Evolutionary conservation across 2,888 invertebrate species (phyloP).

Genomic region (Deroplatys truncata): DNA sequence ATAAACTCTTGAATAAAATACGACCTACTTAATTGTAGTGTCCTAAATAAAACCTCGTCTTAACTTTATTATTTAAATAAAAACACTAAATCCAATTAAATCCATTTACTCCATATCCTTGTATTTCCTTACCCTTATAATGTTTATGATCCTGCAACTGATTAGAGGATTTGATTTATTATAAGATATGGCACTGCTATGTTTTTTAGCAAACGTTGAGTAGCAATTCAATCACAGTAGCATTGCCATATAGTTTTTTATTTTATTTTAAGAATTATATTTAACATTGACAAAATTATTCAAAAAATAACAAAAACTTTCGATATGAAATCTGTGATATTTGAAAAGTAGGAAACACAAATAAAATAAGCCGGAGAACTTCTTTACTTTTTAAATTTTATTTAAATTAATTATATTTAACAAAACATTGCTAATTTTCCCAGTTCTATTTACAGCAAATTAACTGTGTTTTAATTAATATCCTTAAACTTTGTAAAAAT

Average conservation of each 20-base stretch:
- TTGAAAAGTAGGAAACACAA: neutral
- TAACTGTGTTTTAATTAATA: no score
- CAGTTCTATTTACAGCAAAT: no score
- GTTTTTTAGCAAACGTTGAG: no score
- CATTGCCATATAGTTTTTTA: no score
- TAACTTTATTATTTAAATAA: slow-evolving; percentile 29
- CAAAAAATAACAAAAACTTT: neutral
- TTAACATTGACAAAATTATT: neutral
- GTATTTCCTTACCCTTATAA: neutral
- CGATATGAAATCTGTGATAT: neutral
- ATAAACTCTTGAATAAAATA: slow-evolving; percentile 6
- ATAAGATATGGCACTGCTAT: no score
- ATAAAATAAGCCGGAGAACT: neutral
- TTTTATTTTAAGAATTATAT: neutral
- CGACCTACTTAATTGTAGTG: neutral
- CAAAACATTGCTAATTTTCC: no score
- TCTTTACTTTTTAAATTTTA: no score
- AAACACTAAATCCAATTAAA: neutral
- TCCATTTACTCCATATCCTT: neutral
- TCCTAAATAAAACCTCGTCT: slow-evolving; percentile 34
- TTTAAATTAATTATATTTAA: no score
- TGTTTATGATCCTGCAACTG: neutral
- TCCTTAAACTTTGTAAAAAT: no score
- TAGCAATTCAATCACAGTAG: no score
- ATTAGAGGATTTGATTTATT: neutral